A percentile compares a stretch with the other conserved stretches of the same genome.
Evolutionary conservation across 2,113 vertebrate genomes (phyloP).

Genomic region (Amazona guildingii): DNA sequence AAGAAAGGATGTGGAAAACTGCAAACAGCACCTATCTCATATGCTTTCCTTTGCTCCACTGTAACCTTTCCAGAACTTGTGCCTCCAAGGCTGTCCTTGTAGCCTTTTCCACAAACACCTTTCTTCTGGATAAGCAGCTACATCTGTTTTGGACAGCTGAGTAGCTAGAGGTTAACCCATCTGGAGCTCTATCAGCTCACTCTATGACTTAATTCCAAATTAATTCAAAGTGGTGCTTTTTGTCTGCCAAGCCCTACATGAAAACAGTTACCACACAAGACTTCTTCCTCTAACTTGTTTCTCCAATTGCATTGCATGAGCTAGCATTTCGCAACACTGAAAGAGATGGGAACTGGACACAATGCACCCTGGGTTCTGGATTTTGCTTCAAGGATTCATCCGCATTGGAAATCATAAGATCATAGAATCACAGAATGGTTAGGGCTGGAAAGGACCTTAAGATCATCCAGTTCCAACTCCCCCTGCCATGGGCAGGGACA

Average conservation of each 20-base stretch:
- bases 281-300: neutral
- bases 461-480: neutral
- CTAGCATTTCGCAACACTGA: neutral
- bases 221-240: neutral
- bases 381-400: neutral
- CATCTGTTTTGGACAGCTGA: neutral
- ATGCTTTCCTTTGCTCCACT: neutral
- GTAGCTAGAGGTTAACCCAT: neutral
- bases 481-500: neutral
- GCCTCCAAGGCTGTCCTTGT: constrained; percentile 17
- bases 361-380: neutral
- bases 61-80: constrained; percentile 43
- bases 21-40: neutral
- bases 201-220: neutral
- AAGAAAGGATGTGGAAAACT: constrained; percentile 52
- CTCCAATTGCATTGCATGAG: neutral
- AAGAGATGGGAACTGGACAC: neutral
- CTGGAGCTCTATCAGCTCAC: neutral
- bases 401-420: neutral
- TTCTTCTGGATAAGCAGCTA: constrained; percentile 46
- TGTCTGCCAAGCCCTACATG: neutral
- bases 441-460: neutral
- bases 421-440: neutral
- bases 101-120: constrained; percentile 33
- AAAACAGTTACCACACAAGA: neutral